Percentiles rank a stretch among this genome's conserved stretches.
These are phyloP conservation scores for Muscicapa striata DNA, from an alignment of 2,797 vertebrate genomes.

Conservation along the genomic window DNA sequence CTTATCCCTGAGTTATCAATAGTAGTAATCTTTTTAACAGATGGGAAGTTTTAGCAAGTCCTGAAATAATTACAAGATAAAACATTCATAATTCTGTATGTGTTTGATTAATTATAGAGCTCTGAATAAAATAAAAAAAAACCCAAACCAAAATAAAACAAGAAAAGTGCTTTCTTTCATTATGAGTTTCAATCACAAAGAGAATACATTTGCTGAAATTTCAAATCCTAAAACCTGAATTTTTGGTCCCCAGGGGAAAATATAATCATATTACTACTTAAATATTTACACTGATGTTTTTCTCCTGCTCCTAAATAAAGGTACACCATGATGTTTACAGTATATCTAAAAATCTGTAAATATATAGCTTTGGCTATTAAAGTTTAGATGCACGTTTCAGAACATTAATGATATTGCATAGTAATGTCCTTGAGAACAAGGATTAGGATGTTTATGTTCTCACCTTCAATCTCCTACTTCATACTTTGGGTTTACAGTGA, in stretches of 20 bases:
- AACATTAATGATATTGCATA: not conserved
- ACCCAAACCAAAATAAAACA: not conserved
- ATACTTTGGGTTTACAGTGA: not conserved
- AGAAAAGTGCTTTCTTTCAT: not conserved
- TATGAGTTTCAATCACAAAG: not conserved
- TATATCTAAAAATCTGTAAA: not conserved
- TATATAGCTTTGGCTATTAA: not conserved
- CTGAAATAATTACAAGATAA: not conserved
- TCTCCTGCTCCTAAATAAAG: not conserved
- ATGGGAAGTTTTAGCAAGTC: not conserved
- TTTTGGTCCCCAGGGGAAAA: not conserved
- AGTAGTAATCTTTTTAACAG: not conserved
- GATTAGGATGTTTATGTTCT: slow-evolving; percentile 26
- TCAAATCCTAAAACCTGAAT: not conserved
- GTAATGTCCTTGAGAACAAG: not conserved
- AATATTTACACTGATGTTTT: not conserved
- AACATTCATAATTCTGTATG: not conserved
- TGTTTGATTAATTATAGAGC: not conserved
- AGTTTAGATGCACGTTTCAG: not conserved
- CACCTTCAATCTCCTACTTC: slow-evolving; percentile 17
- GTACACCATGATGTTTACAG: not conserved
- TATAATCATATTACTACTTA: not conserved
- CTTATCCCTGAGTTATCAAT: not conserved
- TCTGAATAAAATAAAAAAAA: not conserved
- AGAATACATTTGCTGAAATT: not conserved